A percentile compares a stretch with the other conserved stretches of the same genome.
Conservation (phyloP, 1,140 invertebrate species). For the Teleogryllus occipitalis region DNA sequence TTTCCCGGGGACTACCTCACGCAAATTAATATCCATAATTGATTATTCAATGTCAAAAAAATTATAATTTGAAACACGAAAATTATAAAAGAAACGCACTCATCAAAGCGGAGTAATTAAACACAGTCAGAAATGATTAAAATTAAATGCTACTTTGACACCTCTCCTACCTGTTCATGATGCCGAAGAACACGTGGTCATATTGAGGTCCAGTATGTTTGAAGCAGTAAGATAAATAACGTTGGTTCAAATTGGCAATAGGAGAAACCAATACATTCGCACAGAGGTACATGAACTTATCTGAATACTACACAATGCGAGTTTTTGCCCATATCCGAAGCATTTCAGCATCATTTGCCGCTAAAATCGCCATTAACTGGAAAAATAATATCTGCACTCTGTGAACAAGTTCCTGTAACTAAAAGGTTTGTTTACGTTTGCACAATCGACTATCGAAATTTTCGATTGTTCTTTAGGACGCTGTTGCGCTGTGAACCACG, state of each 20-base stretch:
- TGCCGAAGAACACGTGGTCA: background rate
- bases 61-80: too few species aligned
- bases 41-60: too few species aligned
- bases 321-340: background rate
- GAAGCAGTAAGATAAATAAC: too few species aligned
- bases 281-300: background rate
- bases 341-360: background rate
- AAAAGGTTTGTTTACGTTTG: background rate
- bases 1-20: too few species aligned
- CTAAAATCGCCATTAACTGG: background rate
- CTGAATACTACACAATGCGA: background rate
- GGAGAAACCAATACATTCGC: too few species aligned
- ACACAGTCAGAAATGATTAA: background rate
- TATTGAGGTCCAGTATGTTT: background rate
- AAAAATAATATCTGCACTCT: constrained; percentile 8
- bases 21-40: too few species aligned
- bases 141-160: constrained; percentile 1
- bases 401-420: background rate
- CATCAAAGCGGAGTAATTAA: background rate
- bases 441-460: constrained; percentile 7
- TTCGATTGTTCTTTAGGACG: background rate
- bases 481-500: background rate
- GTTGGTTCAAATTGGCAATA: too few species aligned
- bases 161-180: background rate
- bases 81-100: too few species aligned